Conservation (phyloP, 1,140 invertebrate species). For the Philotrypesis tridentata region DNA sequence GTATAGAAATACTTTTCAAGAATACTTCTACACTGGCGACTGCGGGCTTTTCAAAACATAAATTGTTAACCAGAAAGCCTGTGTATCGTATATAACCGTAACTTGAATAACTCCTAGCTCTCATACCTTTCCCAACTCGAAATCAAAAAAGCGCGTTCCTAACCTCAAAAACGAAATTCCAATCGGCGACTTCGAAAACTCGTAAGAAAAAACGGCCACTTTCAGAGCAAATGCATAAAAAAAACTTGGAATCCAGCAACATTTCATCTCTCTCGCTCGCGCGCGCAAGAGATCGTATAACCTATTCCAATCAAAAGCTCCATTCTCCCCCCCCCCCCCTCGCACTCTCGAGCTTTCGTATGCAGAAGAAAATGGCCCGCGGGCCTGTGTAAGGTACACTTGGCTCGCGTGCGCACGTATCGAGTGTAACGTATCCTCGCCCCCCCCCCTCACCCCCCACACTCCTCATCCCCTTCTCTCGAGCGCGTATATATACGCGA, state of each 20-base stretch:
- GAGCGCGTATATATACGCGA: too few species aligned
- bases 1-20: too few species aligned
- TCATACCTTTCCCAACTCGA: too few species aligned
- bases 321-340: not conserved
- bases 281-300: not conserved
- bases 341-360: not conserved
- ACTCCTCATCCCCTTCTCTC: too few species aligned
- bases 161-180: slow-evolving; percentile 1
- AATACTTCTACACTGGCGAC: too few species aligned
- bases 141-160: too few species aligned
- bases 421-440: not conserved
- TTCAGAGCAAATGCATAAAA: not conserved
- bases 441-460: too few species aligned
- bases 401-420: slow-evolving; percentile 24
- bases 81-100: too few species aligned
- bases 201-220: not conserved
- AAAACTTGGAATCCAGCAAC: not conserved
- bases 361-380: not conserved
- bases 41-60: too few species aligned
- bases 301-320: not conserved
- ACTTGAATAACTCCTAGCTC: too few species aligned
- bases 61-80: too few species aligned
- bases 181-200: slow-evolving; percentile 9
- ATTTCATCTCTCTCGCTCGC: not conserved
- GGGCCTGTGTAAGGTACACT: not conserved